These are phyloP conservation scores for Ciona savignyi DNA, from an alignment of 23 tunicate species.

Conservation along the genomic window DNA sequence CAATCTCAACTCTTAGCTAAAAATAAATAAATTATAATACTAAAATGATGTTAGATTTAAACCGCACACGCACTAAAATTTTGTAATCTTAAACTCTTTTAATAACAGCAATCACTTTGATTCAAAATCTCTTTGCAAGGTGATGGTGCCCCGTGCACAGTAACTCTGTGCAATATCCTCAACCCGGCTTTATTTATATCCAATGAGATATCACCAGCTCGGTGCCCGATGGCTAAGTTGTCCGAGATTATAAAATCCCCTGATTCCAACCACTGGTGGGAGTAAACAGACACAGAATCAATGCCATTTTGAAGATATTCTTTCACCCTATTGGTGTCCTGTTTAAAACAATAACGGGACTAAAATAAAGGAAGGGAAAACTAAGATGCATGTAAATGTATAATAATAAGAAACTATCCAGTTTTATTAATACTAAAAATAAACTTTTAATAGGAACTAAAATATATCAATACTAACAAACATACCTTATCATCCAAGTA, in stretches of 20 bases:
- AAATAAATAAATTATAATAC: too few relatives aligned
- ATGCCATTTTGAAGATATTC: conserved; percentile 26
- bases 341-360: background rate
- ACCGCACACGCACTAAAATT: too few relatives aligned
- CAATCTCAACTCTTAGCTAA: too few relatives aligned
- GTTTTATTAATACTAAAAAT: too few relatives aligned
- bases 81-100: too few relatives aligned
- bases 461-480: too few relatives aligned
- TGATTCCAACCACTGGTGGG: conserved; percentile 27
- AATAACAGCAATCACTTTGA: background rate
- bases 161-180: conserved; percentile 30
- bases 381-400: too few relatives aligned
- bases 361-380: background rate
- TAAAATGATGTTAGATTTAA: too few relatives aligned
- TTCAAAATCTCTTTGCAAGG: conserved; percentile 12
- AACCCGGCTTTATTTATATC: conserved; percentile 27
- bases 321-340: conserved; percentile 9
- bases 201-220: conserved; percentile 30
- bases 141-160: conserved; percentile 27
- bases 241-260: conserved; percentile 49
- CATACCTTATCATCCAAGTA: background rate
- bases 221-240: conserved; percentile 45
- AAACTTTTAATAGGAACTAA: too few relatives aligned
- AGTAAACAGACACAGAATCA: conserved; percentile 13
- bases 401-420: too few relatives aligned